Conservation (phyloP, 2,888 invertebrate species). For the Lumbricus terrestris region DNA sequence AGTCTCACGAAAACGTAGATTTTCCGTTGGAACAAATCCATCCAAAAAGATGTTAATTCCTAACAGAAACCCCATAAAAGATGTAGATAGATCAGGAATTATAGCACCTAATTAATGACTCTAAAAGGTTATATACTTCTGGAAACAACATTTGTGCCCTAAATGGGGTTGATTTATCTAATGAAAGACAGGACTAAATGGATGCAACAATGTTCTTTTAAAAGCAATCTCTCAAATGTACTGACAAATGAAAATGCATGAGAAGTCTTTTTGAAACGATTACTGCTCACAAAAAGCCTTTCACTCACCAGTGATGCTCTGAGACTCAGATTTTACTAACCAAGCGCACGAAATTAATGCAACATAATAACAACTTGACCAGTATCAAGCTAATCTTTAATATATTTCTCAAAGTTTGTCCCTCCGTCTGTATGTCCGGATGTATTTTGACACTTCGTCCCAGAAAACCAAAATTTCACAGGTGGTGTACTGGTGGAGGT, state of each 20-base stretch:
- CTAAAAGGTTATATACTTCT: background rate
- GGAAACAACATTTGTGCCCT: background rate
- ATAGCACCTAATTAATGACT: background rate
- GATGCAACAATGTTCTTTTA: background rate
- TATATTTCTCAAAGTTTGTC: too few relatives aligned
- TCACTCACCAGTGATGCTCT: too few relatives aligned
- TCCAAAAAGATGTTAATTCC: constrained; percentile 98
- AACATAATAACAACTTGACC: too few relatives aligned
- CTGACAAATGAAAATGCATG: background rate
- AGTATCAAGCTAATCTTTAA: too few relatives aligned
- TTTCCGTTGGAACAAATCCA: constrained; percentile 98
- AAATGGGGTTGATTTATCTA: background rate
- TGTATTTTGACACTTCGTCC: too few relatives aligned
- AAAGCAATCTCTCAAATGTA: background rate
- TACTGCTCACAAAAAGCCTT: too few relatives aligned
- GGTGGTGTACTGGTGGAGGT: too few relatives aligned
- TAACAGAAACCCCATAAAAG: constrained; percentile 47
- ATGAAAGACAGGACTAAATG: background rate
- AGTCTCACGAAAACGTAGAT: constrained; percentile 94
- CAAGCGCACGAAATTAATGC: too few relatives aligned
- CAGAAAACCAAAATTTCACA: too few relatives aligned
- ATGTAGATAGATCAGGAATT: background rate
- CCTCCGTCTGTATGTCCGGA: too few relatives aligned
- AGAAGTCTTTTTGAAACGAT: too few relatives aligned
- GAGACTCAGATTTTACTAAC: too few relatives aligned